Evolutionary conservation across 2,888 invertebrate species (phyloP), one percentile per base, ranked within the genome.

Genomic region (Drosophila borealis): DNA sequence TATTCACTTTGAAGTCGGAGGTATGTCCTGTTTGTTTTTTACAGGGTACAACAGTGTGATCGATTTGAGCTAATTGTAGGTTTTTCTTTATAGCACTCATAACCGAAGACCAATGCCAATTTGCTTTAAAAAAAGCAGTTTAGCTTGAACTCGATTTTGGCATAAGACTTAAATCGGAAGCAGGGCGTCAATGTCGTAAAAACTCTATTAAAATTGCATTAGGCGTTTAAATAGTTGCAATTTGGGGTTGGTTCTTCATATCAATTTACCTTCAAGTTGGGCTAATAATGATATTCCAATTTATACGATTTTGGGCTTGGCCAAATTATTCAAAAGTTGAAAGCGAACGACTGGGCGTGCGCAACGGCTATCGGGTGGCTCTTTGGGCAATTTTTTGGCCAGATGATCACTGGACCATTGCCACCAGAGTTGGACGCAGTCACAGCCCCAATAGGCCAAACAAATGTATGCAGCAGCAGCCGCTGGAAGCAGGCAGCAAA

Each of bases 281-380:
- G 25, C 29, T 77, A 77, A 76, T 87, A 84, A 87, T 87, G 74
- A 67, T 87, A 76, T 84, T 69, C 69, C 70, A 78, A 84, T 83
- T 78, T 77, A 81, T 72, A 68, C 74, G 44, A 50, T 42, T 51
- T 54, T 64, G 67, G 41, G 39, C 21, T 36, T 44, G 57, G 46
- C 48, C 48, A 78, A 88, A 88, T 83, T 88, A 83, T 83, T 77
- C 82, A 83, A 85, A 79, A 74, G 56, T 59, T 60, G 51, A 78
- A 79, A 62, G 67, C 56, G 68, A 76, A 55, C 80, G 56, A 71
- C 51, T 60, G 37, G 62, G 54, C 48, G 56, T 51, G 41, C 55
- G 3, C 34, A 49, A 10, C 29, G 45, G 17, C 45, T 8, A 48
- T 41, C 25, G 45, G 46, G 41, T 69, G 64, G 63, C 61, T 50